Base-by-base conservation (phyloP, 2,888 invertebrate genomes). In the Spodoptera littoralis region DNA sequence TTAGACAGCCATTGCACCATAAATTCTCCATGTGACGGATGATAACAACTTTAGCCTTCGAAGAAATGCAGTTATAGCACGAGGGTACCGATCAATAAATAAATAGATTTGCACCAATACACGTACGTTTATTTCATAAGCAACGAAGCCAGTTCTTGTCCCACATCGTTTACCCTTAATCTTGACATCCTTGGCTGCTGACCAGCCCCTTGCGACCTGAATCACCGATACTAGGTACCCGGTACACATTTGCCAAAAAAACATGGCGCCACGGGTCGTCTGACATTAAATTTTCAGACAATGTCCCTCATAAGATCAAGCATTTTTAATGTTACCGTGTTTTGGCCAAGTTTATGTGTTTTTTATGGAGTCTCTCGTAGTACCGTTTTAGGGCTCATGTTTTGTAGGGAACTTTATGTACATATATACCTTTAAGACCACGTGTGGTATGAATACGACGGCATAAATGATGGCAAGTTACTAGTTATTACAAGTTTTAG, bases 111-210 rank as follows among this genome's bases (percentile, higher is more conserved):
- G 11, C 27, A 53, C 11, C n/a, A 46, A 42, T 11, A 30, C 12
- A 42, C 42, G 13, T 24, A 5, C 3, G 49, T 30, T 42, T 50
- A 8, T 36, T 56, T 46, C 24, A 4, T 36, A 64, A 18, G 18
- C 47, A 48, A 48, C 13, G 52, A 56, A 57, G 18, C 36, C 36
- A 18, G 13, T 48, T 53, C 48, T 65, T 65, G 54, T n/a, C 13
- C 51, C 30, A 71, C 54, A 49, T 55, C 13, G 11, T 2, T 24
- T 45, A 55, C 52, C 70, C 67, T 66, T 59, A 50, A 62, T 61
- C 53, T 71, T 72, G 71, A 56, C 49, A 56, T 51, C 73, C 67
- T 62, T 67, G 67, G 67, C 67, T 55, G 18, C 61, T 41, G 41
- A 72, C 67, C 73, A 61, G 61, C 52, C 65, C 60, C 49, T 44